A percentile compares a stretch with the other conserved stretches of the same genome.
phyloP scores from a whole-genome alignment of 2,797 vertebrate genomes.

The Sebastes vulpes region DNA sequence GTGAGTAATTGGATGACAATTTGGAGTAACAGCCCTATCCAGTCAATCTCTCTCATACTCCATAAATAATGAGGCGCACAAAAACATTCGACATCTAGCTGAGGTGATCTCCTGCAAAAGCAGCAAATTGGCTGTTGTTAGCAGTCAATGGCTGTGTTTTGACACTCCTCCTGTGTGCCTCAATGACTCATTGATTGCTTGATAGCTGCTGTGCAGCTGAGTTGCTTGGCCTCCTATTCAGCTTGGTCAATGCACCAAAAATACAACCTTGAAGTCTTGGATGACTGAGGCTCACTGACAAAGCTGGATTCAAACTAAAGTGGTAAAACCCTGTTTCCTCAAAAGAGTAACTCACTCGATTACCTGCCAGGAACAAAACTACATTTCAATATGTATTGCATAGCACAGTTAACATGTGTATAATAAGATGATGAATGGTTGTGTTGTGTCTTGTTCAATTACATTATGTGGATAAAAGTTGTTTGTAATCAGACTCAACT shows the following conservation, averaged over 20 bases:
- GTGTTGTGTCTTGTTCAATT: slow-evolving; percentile 10
- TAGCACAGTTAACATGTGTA: background rate
- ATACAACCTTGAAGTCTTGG: slow-evolving; percentile 49
- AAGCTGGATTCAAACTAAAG: slow-evolving; percentile 23
- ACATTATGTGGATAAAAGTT: background rate
- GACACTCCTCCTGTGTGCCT: slow-evolving; percentile 76
- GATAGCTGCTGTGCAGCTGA: slow-evolving; percentile 68
- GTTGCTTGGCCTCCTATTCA: slow-evolving; percentile 71
- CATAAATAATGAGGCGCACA: slow-evolving; percentile 67
- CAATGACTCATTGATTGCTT: slow-evolving; percentile 82
- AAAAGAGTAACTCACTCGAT: slow-evolving; percentile 4
- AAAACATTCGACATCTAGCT: slow-evolving; percentile 66
- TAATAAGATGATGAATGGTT: slow-evolving; percentile 6
- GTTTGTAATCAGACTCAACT: slow-evolving; percentile 23
- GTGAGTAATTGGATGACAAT: slow-evolving; percentile 69
- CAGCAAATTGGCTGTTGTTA: slow-evolving; percentile 77
- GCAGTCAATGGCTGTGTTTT: slow-evolving; percentile 80
- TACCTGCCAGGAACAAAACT: slow-evolving; percentile 3
- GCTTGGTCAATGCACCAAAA: slow-evolving; percentile 74
- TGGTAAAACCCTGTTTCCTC: slow-evolving; percentile 8
- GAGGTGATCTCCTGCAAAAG: slow-evolving; percentile 73
- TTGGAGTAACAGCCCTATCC: slow-evolving; percentile 64
- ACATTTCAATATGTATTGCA: background rate
- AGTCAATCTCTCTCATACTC: slow-evolving; percentile 63
- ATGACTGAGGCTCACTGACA: slow-evolving; percentile 12